Evolutionary conservation across 2,888 invertebrate genomes (phyloP).

Genomic region (Parasteatoda lunata): DNA sequence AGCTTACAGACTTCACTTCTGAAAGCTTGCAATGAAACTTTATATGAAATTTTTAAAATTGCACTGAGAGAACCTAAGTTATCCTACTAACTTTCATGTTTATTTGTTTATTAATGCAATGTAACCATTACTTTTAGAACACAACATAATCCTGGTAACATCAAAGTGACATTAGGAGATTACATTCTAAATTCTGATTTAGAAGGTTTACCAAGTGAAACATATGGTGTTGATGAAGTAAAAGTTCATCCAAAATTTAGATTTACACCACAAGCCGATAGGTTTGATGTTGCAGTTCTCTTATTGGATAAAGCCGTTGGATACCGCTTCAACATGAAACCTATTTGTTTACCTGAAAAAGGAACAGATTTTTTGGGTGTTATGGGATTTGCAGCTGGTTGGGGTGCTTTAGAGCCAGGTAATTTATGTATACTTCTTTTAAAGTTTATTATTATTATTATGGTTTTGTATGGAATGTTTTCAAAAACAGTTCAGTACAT

Average conservation of each 20-base stretch:
- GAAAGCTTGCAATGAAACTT: no score
- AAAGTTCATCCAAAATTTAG: conserved; percentile 93
- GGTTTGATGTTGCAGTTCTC: conserved; percentile 93
- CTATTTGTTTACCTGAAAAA: conserved; percentile 92
- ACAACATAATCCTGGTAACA: conserved; percentile 82
- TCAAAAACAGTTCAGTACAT: no score
- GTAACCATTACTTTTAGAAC: conserved; percentile 62
- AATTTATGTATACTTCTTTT: conserved; percentile 33
- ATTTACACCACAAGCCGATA: conserved; percentile 88
- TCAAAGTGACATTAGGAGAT: conserved; percentile 92
- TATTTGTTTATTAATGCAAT: not conserved
- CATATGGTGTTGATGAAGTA: conserved; percentile 92
- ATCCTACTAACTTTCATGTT: not conserved
- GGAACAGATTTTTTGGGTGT: conserved; percentile 92
- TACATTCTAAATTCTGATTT: conserved; percentile 95
- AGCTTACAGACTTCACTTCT: no score
- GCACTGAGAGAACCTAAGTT: no score
- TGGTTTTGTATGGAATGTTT: no score
- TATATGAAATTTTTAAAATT: no score
- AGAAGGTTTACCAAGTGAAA: conserved; percentile 91
- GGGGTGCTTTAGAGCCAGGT: conserved; percentile 87
- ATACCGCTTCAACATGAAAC: conserved; percentile 81
- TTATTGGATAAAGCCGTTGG: conserved; percentile 87
- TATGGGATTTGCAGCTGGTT: conserved; percentile 93
- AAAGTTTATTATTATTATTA: not conserved